Evolutionary conservation across 2,888 invertebrate genomes (phyloP), one percentile per base, ranked within the genome.

Genomic region (Melanargia galathea): DNA sequence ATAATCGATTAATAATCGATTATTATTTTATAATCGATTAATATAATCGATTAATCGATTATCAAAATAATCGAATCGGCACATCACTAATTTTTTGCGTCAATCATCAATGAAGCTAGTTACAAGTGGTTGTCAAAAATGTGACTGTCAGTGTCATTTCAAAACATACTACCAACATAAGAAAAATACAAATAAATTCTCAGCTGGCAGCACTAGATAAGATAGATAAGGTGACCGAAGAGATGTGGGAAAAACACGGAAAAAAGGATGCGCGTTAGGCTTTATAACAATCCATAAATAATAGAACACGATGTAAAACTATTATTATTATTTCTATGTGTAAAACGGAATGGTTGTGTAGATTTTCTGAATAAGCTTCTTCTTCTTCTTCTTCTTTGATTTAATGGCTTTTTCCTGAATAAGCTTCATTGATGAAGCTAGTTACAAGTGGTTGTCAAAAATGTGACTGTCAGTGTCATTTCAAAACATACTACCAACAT

Each of bases 271-370:
- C 10, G 49, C 49, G 49, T 3, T 30, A 2, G n/a, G 49, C 26
- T 30, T 49, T 48, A 7, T 16, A 49, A 16, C 16, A 30, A 49
- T 49, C 26, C 49, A 30, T 30, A 49, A 49, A 30, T 49, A 49
- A 49, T 49, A 51, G 57, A 69, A 64, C 38, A 45, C 16, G 64
- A 62, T 57, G 75, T 71, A 64, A n/a, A n/a, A n/a, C n/a, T n/a
- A n/a, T n/a, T n/a, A n/a, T n/a, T n/a, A n/a, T n/a, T n/a, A n/a
- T n/a, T n/a, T n/a, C n/a, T n/a, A n/a, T n/a, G n/a, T n/a, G n/a
- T n/a, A n/a, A 64, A 86, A 82, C 69, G 83, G 75, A 88, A 82
- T 83, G 84, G 67, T 57, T 59, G 35, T 66, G 52, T 65, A 11
- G 13, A n/a, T 0, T 70, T 72, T 76, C 72, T 74, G 73, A 75